Percentiles rank a stretch among this genome's conserved stretches.
Evolutionary conservation across 1,140 invertebrate genomes (phyloP).

Genomic region (Zophobas morio): DNA sequence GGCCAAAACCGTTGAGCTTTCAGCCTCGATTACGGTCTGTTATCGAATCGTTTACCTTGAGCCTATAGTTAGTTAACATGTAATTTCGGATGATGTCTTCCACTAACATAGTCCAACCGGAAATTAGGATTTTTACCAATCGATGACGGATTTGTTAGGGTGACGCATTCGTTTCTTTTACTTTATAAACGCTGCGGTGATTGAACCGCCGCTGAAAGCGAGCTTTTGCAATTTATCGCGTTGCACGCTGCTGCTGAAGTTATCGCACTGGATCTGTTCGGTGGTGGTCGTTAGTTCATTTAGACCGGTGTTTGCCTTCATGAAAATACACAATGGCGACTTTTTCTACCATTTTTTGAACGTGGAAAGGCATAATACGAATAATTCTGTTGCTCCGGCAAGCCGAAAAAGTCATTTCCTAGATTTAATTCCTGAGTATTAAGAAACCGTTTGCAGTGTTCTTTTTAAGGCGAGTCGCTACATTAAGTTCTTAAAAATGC

Average conservation of each 20-base stretch:
- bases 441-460: too few species aligned
- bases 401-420: too few species aligned
- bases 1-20: slow-evolving; percentile 29
- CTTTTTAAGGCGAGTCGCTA: too few species aligned
- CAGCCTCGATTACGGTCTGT: slow-evolving; percentile 38
- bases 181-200: not conserved
- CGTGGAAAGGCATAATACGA: too few species aligned
- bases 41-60: slow-evolving; percentile 45
- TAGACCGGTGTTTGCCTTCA: too few species aligned
- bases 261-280: too few species aligned
- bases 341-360: too few species aligned
- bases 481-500: too few species aligned
- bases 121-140: slow-evolving; percentile 37
- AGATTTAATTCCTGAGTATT: too few species aligned
- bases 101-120: slow-evolving; percentile 32
- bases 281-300: too few species aligned
- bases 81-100: slow-evolving; percentile 24
- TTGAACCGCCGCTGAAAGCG: slow-evolving; percentile 20
- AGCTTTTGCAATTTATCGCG: slow-evolving; percentile 18
- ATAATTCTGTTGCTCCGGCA: too few species aligned
- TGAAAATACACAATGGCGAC: too few species aligned
- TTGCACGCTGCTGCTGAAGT: not conserved
- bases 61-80: slow-evolving; percentile 44
- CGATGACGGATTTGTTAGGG: slow-evolving; percentile 29
- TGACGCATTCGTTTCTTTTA: slow-evolving; percentile 17